Evolutionary conservation across 2,888 invertebrate species (phyloP), one percentile per base, ranked within the genome.

Genomic region (Lochmaea crataegi): DNA sequence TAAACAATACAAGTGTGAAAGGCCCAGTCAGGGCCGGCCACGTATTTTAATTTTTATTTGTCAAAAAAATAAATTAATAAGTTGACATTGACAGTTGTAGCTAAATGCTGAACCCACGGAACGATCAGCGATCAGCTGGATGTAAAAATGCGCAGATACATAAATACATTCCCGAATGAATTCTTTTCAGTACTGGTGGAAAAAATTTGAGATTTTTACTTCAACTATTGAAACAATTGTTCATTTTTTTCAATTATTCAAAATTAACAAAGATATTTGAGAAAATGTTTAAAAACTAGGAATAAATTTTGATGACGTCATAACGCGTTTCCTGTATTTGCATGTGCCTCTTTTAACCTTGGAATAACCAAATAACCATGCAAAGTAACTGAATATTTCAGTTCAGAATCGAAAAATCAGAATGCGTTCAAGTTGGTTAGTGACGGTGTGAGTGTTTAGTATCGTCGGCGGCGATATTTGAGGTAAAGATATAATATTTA

Each of bases 371-470:
- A 7, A 32, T n/a, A 48, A 2, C 14, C 10, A 48, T 48, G 45
- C 12, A 14, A 48, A 48, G 48, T 32, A 32, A 32, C 32, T 32
- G 32, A 32, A 32, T 32, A 6, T 32, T 6, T 6, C 7, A 32
- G 0, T 32, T 32, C 6, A 32, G 26, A 26, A 26, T 32, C 1
- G 32, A 32, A 60, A 60, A 60, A 60, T 26, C 38, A 12, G 42
- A 61, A 61, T 60, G 60, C 38, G 16, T 66, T 67, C 58, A 67
- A 57, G 67, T 22, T 68, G 61, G 38, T 51, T 61, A 61, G 60
- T 60, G 32, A 60, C 51, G 48, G 60, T 68, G 66, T 56, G 60
- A 67, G 32, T 67, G 67, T 58, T 67, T 58, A 60, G 68, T 68
- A 51, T 61, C 68, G 68, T 60, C 68, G 48, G 60, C 68, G 48